Evolutionary conservation across 2,888 invertebrate species (phyloP).

Genomic region (Chymomyza fuscimana): DNA sequence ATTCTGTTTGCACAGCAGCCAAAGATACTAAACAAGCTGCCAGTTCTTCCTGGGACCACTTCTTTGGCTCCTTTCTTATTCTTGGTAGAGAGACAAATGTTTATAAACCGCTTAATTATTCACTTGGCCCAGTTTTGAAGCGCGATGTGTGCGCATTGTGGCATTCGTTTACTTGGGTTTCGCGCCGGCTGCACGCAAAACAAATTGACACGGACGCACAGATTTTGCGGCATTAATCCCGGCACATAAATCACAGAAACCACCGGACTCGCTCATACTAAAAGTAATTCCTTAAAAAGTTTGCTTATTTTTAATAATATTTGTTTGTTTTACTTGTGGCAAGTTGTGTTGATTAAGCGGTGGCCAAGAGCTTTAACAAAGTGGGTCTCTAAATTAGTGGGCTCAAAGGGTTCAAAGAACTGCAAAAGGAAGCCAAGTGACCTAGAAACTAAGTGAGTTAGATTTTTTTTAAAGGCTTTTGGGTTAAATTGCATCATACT

Average conservation of each 20-base stretch:
- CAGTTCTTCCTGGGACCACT: neutral
- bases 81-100: slow-evolving; percentile 62
- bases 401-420: neutral
- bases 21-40: neutral
- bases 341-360: neutral
- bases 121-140: slow-evolving; percentile 67
- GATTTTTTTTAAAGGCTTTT: no score
- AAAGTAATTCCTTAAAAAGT: neutral
- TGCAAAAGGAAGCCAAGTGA: neutral
- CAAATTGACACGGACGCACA: slow-evolving; percentile 68
- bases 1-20: slow-evolving; percentile 25
- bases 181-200: slow-evolving; percentile 52
- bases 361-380: neutral
- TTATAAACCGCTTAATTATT: slow-evolving; percentile 75
- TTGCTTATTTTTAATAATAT: slow-evolving; percentile 4
- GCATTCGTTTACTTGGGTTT: slow-evolving; percentile 33
- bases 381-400: neutral
- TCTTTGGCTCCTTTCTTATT: neutral
- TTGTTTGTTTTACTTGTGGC: neutral
- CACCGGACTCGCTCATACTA: neutral
- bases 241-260: slow-evolving; percentile 61
- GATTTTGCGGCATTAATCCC: slow-evolving; percentile 69
- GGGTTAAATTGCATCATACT: no score
- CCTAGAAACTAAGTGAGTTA: no score
- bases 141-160: slow-evolving; percentile 5